phyloP scores from a whole-genome alignment of 2,113 vertebrate species.

The Trematomus loennbergii region DNA sequence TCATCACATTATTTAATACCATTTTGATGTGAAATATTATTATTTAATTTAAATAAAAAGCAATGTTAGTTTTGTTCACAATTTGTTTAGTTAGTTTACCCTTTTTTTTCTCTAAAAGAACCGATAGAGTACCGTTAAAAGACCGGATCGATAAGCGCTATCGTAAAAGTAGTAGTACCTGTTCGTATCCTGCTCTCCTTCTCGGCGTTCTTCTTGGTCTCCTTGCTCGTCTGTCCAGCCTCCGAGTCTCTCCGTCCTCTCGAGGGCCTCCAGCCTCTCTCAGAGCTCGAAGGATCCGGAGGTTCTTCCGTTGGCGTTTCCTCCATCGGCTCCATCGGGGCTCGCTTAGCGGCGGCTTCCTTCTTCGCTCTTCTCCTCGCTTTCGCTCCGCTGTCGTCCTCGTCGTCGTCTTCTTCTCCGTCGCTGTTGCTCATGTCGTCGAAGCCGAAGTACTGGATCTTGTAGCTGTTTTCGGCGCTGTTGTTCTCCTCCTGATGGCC shows the following conservation, averaged over 20 bases:
- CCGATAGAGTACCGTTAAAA: too few species aligned
- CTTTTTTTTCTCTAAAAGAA: too few species aligned
- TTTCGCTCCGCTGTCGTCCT: constrained; percentile 48
- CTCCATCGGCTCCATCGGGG: constrained; percentile 63
- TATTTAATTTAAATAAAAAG: too few species aligned
- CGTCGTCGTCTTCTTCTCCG: constrained; percentile 85
- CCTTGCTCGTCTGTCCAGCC: background rate
- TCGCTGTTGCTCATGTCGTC: constrained; percentile 97
- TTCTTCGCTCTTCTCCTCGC: constrained; percentile 79
- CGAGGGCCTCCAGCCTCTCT: constrained; percentile 32
- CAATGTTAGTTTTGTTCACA: too few species aligned
- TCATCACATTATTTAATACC: too few species aligned
- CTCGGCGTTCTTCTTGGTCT: too few species aligned
- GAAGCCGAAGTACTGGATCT: constrained; percentile 98
- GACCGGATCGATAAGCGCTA: too few species aligned
- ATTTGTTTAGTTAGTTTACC: too few species aligned
- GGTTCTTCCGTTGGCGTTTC: constrained; percentile 62
- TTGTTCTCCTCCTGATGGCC: constrained; percentile 80
- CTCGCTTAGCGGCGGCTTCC: constrained; percentile 75
- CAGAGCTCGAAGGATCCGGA: constrained; percentile 64
- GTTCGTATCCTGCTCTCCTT: constrained; percentile 54
- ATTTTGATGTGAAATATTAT: too few species aligned
- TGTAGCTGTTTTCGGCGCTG: constrained; percentile 84
- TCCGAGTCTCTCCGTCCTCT: constrained; percentile 47
- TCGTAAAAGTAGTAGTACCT: too few species aligned